Conservation (phyloP, 2,888 invertebrate species). For the Notodonta ziczac region DNA sequence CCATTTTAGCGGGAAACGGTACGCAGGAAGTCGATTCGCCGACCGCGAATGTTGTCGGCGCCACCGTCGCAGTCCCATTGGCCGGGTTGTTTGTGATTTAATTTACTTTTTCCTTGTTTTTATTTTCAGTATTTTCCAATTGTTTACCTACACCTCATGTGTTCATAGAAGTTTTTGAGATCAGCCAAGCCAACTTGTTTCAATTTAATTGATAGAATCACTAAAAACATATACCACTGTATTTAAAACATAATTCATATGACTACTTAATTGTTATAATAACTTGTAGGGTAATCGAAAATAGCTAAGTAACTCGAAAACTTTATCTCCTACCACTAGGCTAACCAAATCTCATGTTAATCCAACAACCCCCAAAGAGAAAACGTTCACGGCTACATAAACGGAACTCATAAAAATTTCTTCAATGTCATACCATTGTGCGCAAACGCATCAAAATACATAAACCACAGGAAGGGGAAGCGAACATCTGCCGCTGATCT, state of each 20-base stretch:
- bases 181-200: too few species aligned
- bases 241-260: too few species aligned
- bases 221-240: too few species aligned
- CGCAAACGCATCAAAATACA: slow-evolving; percentile 49
- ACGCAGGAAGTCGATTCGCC: slow-evolving; percentile 80
- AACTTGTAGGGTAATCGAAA: too few species aligned
- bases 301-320: too few species aligned
- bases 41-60: slow-evolving; percentile 80
- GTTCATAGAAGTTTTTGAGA: too few species aligned
- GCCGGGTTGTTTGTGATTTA: slow-evolving; percentile 48
- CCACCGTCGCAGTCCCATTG: slow-evolving; percentile 54
- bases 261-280: too few species aligned
- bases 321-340: too few species aligned
- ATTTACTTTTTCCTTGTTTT: slow-evolving; percentile 21
- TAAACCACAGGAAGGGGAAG: slow-evolving; percentile 54
- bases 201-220: too few species aligned
- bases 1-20: slow-evolving; percentile 82
- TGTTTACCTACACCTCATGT: background rate
- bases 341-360: slow-evolving; percentile 8
- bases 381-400: slow-evolving; percentile 21
- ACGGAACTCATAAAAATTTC: slow-evolving; percentile 30
- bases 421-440: slow-evolving; percentile 36
- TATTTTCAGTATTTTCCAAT: background rate
- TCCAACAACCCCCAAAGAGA: background rate
- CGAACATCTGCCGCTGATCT: slow-evolving; percentile 64